Evolutionary conservation across 1,140 invertebrate species (phyloP).

Genomic region (Anastrepha obliqua): DNA sequence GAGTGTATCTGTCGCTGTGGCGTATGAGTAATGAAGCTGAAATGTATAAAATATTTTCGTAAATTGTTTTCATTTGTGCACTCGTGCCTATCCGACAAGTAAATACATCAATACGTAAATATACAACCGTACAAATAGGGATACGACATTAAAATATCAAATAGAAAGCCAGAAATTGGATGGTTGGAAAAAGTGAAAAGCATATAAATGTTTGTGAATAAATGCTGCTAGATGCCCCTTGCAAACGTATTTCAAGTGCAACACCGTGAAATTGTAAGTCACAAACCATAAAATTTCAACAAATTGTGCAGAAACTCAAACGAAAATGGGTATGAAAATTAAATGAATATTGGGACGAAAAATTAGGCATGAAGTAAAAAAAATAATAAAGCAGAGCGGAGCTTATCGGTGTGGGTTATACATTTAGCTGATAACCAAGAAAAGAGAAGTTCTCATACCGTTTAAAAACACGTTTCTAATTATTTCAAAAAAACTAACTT

Average conservation of each 20-base stretch:
- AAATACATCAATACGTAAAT: neutral
- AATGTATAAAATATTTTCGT: constrained; percentile 26
- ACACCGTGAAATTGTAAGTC: constrained; percentile 11
- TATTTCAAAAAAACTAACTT: too few species aligned
- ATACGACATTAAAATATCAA: constrained; percentile 23
- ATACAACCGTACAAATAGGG: neutral
- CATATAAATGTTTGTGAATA: neutral
- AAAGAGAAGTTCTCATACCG: too few species aligned
- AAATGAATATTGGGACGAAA: neutral
- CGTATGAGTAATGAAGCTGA: constrained; percentile 50
- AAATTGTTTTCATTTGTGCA: constrained; percentile 49
- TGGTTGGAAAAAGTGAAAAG: neutral
- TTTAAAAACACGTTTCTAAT: too few species aligned
- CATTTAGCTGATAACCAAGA: too few species aligned
- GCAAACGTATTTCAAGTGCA: neutral
- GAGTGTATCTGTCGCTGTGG: neutral
- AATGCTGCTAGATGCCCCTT: neutral
- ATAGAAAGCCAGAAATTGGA: neutral
- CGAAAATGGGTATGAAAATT: neutral
- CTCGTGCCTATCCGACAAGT: neutral
- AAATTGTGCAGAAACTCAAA: too few species aligned
- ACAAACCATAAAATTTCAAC: neutral
- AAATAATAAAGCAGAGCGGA: neutral
- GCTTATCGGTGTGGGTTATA: too few species aligned
- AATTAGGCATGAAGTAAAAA: neutral